Conservation (phyloP, 2,888 invertebrate genomes). For the Plutella xylostella region DNA sequence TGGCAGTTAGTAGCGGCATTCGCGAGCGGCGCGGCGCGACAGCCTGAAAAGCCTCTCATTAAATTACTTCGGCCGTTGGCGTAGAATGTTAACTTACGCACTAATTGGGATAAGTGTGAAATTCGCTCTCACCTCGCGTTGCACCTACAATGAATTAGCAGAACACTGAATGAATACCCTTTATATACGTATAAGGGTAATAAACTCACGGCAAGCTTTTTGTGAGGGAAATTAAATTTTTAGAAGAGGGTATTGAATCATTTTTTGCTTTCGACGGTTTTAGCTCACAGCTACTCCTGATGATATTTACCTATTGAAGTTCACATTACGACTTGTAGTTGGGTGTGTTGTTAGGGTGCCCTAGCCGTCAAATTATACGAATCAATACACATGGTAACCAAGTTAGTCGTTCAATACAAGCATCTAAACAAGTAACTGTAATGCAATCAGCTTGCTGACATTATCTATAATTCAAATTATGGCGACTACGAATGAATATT, state of each 20-base stretch:
- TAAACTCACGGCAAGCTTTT: slow-evolving; percentile 34
- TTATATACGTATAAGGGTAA: slow-evolving; percentile 53
- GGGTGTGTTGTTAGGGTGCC: background rate
- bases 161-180: slow-evolving; percentile 53
- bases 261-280: no score
- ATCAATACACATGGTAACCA: no score
- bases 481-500: no score
- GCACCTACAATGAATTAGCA: slow-evolving; percentile 23
- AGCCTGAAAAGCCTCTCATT: slow-evolving; percentile 10
- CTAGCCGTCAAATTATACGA: no score
- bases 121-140: slow-evolving; percentile 5
- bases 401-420: no score
- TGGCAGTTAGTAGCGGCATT: background rate
- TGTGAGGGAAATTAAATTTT: slow-evolving; percentile 15
- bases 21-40: background rate
- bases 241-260: background rate
- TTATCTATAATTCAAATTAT: no score
- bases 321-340: background rate
- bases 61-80: slow-evolving; percentile 12
- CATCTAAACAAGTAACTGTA: no score
- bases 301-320: background rate
- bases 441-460: no score
- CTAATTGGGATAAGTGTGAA: slow-evolving; percentile 15
- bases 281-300: background rate
- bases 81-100: slow-evolving; percentile 9